A percentile compares a stretch with the other conserved stretches of the same genome.
These are phyloP conservation scores for Sternarchorhynchus goeldii DNA, from an alignment of 2,797 vertebrate species.

Conservation along the genomic window DNA sequence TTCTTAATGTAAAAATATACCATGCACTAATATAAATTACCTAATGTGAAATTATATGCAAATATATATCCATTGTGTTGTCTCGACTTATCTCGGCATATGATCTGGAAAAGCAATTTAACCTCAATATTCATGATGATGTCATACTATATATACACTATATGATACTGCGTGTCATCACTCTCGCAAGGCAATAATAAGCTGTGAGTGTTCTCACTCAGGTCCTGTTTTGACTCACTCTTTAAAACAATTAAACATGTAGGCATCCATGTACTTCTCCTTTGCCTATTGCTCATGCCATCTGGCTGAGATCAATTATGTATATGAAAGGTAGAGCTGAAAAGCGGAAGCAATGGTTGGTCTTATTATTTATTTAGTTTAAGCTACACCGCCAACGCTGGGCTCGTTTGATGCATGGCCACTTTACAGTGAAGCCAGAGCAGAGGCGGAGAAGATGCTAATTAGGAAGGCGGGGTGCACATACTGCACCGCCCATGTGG, in stretches of 20 bases:
- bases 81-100: conserved; percentile 41
- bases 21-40: conserved; percentile 53
- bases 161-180: conserved; percentile 46
- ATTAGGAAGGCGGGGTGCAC: conserved; percentile 11
- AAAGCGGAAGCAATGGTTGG: conserved; percentile 62
- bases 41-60: conserved; percentile 58
- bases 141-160: conserved; percentile 26
- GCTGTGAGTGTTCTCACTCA: conserved; percentile 67
- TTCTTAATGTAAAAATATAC: conserved; percentile 46
- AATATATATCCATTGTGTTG: conserved; percentile 59
- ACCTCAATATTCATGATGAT: conserved; percentile 25
- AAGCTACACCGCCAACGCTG: conserved; percentile 60
- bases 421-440: conserved; percentile 57
- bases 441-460: conserved; percentile 21
- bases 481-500: neutral
- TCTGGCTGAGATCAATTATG: conserved; percentile 83
- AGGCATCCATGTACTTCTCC: conserved; percentile 80
- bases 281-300: conserved; percentile 79
- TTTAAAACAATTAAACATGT: conserved; percentile 86
- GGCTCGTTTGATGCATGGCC: conserved; percentile 54
- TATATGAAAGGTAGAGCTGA: conserved; percentile 68
- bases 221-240: conserved; percentile 81
- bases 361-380: conserved; percentile 83
- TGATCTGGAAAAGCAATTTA: conserved; percentile 37
- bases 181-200: conserved; percentile 55